Evolutionary conservation across 2,797 vertebrate genomes (phyloP).

Genomic region (Falco biarmicus): DNA sequence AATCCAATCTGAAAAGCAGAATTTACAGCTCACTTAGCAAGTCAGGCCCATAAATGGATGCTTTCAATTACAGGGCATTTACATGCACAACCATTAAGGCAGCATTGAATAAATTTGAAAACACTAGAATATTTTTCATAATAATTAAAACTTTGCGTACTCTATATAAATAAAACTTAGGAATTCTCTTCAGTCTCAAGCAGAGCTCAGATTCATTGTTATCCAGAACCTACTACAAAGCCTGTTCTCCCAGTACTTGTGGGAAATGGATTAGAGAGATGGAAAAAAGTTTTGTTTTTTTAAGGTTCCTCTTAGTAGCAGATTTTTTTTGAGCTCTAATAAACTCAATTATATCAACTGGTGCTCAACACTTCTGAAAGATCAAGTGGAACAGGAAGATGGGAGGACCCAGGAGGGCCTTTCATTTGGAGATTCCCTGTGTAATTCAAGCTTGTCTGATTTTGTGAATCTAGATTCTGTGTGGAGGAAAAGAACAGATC

Average conservation of each 20-base stretch:
- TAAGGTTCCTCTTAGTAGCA: neutral
- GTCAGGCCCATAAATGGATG: conserved; percentile 49
- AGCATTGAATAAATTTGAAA: conserved; percentile 3
- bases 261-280: conserved; percentile 13
- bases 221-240: neutral
- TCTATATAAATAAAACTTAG: conserved; percentile 8
- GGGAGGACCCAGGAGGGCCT: neutral
- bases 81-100: conserved; percentile 38
- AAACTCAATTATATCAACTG: conserved; percentile 57
- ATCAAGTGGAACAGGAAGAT: conserved; percentile 13
- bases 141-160: conserved; percentile 29
- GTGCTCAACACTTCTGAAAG: conserved; percentile 5
- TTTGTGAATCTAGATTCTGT: neutral
- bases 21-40: conserved; percentile 70
- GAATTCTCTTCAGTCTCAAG: neutral
- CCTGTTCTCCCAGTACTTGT: conserved; percentile 27
- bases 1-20: conserved; percentile 71
- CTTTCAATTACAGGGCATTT: conserved; percentile 61
- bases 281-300: conserved; percentile 31
- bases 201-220: neutral
- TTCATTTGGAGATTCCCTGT: neutral
- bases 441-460: neutral
- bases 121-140: conserved; percentile 32
- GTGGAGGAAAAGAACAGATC: neutral
- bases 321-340: neutral